Percentiles rank a stretch among this genome's conserved stretches.
Conservation (phyloP, 2,888 invertebrate species). For the Hyles lineata region DNA sequence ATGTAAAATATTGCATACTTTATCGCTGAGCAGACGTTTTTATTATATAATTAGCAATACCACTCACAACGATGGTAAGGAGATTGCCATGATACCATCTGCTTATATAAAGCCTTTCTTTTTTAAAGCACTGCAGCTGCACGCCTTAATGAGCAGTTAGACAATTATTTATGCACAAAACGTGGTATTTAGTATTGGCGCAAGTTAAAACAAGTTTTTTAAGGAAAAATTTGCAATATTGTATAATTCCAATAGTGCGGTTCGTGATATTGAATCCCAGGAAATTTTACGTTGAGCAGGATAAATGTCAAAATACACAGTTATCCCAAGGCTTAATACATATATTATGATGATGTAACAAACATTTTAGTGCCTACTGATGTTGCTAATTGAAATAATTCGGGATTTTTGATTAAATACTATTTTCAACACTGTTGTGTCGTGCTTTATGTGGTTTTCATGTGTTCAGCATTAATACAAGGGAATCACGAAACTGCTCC, state of each 20-base stretch:
- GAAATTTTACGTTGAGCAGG: too few species aligned
- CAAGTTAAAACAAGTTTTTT: not conserved
- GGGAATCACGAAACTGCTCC: too few species aligned
- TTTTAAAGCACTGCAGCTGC: constrained; percentile 26
- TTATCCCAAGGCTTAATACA: too few species aligned
- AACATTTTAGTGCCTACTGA: too few species aligned
- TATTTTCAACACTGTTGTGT: too few species aligned
- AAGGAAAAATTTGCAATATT: not conserved
- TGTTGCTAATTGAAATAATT: too few species aligned
- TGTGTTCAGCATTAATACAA: too few species aligned
- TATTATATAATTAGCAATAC: constrained; percentile 24
- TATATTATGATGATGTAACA: too few species aligned
- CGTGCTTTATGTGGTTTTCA: too few species aligned
- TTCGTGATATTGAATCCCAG: not conserved
- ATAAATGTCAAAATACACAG: too few species aligned
- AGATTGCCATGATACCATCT: constrained; percentile 19
- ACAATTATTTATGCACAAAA: constrained; percentile 8
- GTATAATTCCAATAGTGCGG: not conserved
- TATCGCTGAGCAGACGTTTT: constrained; percentile 5
- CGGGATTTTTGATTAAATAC: too few species aligned
- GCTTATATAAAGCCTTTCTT: constrained; percentile 26
- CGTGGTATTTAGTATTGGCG: not conserved
- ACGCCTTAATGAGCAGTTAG: constrained; percentile 10
- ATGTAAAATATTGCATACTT: constrained; percentile 27
- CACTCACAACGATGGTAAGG: constrained; percentile 14